A percentile compares a stretch with the other conserved stretches of the same genome.
Evolutionary conservation across 2,113 vertebrate species (phyloP).

Genomic region (Gymnarchus niloticus): DNA sequence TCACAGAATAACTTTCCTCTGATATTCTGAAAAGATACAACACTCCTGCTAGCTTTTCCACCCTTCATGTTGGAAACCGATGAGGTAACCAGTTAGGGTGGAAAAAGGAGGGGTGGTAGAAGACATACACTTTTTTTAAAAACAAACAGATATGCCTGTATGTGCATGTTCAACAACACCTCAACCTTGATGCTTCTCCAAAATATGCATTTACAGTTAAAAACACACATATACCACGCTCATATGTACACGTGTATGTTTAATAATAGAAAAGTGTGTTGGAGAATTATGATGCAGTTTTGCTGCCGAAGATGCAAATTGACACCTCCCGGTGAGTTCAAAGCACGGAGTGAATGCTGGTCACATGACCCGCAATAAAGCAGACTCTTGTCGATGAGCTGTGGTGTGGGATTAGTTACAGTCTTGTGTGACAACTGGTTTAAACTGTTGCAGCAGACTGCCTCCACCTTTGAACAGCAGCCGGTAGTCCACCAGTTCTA

Average conservation of each 20-base stretch:
- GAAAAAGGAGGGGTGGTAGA: neutral
- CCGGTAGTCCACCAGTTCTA: neutral
- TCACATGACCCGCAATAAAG: neutral
- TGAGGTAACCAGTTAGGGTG: neutral
- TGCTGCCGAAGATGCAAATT: constrained; percentile 34
- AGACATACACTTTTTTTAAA: no score
- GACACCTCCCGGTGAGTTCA: constrained; percentile 36
- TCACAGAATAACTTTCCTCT: neutral
- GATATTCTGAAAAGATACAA: neutral
- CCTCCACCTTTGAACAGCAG: neutral
- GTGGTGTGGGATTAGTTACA: neutral
- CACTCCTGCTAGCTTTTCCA: neutral
- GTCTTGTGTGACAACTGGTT: neutral
- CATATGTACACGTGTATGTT: neutral
- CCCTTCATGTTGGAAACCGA: neutral
- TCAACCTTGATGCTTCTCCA: neutral
- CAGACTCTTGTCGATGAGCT: neutral
- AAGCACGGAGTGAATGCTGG: constrained; percentile 41
- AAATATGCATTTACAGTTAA: no score
- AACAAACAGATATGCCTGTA: neutral
- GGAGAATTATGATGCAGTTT: neutral
- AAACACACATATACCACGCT: no score
- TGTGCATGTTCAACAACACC: neutral
- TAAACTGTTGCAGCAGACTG: neutral
- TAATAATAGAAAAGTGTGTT: neutral